Conservation (phyloP, 2,888 invertebrate species). For the Sabatieria punctata region DNA sequence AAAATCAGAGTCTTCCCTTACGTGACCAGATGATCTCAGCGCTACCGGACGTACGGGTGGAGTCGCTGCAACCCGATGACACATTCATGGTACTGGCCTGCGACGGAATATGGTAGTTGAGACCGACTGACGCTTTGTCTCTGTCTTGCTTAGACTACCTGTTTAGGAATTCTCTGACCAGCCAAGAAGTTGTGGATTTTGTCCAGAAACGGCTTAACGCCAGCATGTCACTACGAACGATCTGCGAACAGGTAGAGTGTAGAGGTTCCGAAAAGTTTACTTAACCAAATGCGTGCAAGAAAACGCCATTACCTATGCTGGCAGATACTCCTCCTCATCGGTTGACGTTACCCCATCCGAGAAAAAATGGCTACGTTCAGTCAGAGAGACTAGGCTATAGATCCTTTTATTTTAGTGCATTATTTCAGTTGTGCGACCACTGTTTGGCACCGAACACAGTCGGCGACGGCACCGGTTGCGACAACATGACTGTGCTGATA, state of each 20-base stretch:
- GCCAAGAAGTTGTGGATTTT: constrained; percentile 84
- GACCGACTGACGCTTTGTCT: not conserved
- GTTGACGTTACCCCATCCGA: too few relatives aligned
- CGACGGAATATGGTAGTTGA: constrained; percentile 68
- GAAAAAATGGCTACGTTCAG: too few relatives aligned
- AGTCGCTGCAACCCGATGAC: constrained; percentile 45
- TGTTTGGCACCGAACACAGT: constrained; percentile 79
- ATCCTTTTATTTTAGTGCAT: too few relatives aligned
- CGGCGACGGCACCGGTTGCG: constrained; percentile 94
- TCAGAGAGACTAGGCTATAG: too few relatives aligned
- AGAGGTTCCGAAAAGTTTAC: too few relatives aligned
- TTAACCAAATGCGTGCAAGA: too few relatives aligned
- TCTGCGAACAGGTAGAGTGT: constrained; percentile 90
- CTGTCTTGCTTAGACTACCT: not conserved
- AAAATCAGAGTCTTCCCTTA: constrained; percentile 56
- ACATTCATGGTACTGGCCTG: constrained; percentile 86
- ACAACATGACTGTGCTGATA: constrained; percentile 97
- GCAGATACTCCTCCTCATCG: too few relatives aligned
- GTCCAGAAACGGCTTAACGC: constrained; percentile 51
- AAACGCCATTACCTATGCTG: too few relatives aligned
- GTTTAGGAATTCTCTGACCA: constrained; percentile 70
- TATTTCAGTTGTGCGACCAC: constrained; percentile 69
- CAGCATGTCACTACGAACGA: constrained; percentile 54
- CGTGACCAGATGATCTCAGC: constrained; percentile 94
- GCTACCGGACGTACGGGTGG: constrained; percentile 65